Evolutionary conservation across 2,888 invertebrate species (phyloP).

Genomic region (Heteromurus nitidus): DNA sequence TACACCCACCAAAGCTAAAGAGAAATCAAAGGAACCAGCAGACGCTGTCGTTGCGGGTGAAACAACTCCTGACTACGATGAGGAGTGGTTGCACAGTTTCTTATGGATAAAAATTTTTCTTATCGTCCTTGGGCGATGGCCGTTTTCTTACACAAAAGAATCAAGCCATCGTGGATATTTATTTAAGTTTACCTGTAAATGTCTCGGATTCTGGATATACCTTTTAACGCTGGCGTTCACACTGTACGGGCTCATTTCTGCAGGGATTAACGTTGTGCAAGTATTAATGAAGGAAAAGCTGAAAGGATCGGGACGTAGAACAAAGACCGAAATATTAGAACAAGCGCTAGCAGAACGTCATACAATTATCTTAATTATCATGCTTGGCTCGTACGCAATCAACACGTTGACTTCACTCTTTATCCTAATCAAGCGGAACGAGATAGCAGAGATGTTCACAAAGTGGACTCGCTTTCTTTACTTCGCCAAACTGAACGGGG

Average conservation of each 20-base stretch:
- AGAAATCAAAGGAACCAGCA: not conserved
- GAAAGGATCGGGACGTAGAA: not conserved
- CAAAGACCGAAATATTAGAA: slow-evolving; percentile 15
- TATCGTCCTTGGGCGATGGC: slow-evolving; percentile 30
- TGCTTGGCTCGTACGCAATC: slow-evolving; percentile 34
- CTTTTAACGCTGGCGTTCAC: not conserved
- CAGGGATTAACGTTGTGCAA: slow-evolving; percentile 8
- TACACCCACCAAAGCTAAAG: no score
- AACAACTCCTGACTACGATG: slow-evolving; percentile 19
- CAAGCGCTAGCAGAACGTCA: slow-evolving; percentile 36
- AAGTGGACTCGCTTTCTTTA: slow-evolving; percentile 28
- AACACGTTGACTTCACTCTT: slow-evolving; percentile 3
- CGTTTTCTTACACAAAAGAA: slow-evolving; percentile 6
- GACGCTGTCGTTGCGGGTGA: not conserved
- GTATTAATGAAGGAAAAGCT: slow-evolving; percentile 44
- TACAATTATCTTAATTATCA: slow-evolving; percentile 33
- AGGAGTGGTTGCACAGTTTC: slow-evolving; percentile 18
- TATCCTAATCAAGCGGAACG: slow-evolving; percentile 25
- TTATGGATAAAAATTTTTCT: not conserved
- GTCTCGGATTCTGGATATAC: slow-evolving; percentile 22
- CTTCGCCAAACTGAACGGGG: not conserved
- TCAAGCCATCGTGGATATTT: slow-evolving; percentile 3
- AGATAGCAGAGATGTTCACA: slow-evolving; percentile 26
- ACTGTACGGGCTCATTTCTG: slow-evolving; percentile 2
- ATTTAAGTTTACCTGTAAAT: slow-evolving; percentile 39